phyloP scores from a whole-genome alignment of 2,888 invertebrate genomes.

The Lithosia quadra region DNA sequence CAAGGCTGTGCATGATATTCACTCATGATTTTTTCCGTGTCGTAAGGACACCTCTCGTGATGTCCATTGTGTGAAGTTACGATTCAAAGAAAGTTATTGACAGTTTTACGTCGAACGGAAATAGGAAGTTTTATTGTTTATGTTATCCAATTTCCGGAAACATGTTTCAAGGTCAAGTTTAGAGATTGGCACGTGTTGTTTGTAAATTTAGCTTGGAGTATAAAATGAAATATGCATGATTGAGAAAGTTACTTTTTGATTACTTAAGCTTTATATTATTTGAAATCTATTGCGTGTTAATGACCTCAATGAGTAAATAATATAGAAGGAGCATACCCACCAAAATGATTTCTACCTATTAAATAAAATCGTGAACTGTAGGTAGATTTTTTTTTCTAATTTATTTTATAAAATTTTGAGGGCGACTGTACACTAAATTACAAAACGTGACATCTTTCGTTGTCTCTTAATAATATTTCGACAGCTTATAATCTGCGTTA shows the following conservation, averaged over 20 bases:
- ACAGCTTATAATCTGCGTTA: too few species aligned
- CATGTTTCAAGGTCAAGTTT: conserved; percentile 70
- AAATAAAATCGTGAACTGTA: too few species aligned
- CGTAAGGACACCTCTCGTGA: conserved; percentile 47
- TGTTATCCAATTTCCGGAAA: conserved; percentile 66
- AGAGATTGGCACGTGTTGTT: conserved; percentile 29
- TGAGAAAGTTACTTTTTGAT: background rate
- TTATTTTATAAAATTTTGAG: too few species aligned
- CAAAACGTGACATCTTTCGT: too few species aligned
- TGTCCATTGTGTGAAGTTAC: conserved; percentile 43
- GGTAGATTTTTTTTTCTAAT: too few species aligned
- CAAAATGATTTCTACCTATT: background rate
- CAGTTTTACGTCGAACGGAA: conserved; percentile 69
- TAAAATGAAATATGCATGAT: background rate
- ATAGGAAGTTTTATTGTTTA: conserved; percentile 70
- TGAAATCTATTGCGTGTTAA: background rate
- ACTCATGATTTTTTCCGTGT: conserved; percentile 44
- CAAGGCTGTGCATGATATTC: conserved; percentile 38
- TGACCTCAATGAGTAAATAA: background rate
- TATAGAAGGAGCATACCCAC: too few species aligned
- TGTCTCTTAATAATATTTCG: too few species aligned
- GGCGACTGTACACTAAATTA: too few species aligned
- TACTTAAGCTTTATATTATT: background rate
- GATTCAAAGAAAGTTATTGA: conserved; percentile 73
- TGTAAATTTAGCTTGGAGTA: background rate